A percentile compares a stretch with the other conserved stretches of the same genome.
Conservation (phyloP, 2,888 invertebrate species). For the Athalia circularis region DNA sequence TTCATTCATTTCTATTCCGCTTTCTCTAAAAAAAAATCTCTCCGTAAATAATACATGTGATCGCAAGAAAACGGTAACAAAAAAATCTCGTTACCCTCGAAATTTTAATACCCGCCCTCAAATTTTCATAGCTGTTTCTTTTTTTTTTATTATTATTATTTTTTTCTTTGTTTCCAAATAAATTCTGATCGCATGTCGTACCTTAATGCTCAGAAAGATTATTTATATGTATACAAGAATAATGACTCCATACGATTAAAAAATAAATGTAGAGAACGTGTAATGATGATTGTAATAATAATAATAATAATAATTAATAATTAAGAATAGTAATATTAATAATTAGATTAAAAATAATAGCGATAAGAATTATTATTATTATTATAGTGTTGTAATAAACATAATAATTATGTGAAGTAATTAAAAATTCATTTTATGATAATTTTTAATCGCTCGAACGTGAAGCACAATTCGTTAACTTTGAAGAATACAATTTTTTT, state of each 20-base stretch:
- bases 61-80: too few species aligned
- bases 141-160: too few species aligned
- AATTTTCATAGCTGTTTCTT: too few species aligned
- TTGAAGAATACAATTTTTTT: conserved; percentile 59
- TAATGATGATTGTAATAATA: conserved; percentile 47
- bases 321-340: conserved; percentile 46
- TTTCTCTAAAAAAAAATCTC: too few species aligned
- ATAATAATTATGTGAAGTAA: conserved; percentile 62
- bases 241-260: conserved; percentile 30
- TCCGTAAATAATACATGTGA: too few species aligned
- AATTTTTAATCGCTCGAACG: conserved; percentile 53
- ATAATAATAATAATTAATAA: conserved; percentile 39
- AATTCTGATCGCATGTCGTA: neutral
- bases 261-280: conserved; percentile 31
- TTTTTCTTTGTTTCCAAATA: too few species aligned
- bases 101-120: too few species aligned
- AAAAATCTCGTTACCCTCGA: too few species aligned
- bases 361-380: conserved; percentile 37
- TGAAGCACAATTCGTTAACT: conserved; percentile 61
- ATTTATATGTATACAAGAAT: conserved; percentile 24
- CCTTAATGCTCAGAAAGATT: conserved; percentile 20
- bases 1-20: too few species aligned
- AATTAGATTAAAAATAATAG: conserved; percentile 43
- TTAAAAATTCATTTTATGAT: conserved; percentile 63
- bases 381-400: conserved; percentile 56